Conservation (phyloP, 2,113 vertebrate species). For the Girardinichthys multiradiatus region DNA sequence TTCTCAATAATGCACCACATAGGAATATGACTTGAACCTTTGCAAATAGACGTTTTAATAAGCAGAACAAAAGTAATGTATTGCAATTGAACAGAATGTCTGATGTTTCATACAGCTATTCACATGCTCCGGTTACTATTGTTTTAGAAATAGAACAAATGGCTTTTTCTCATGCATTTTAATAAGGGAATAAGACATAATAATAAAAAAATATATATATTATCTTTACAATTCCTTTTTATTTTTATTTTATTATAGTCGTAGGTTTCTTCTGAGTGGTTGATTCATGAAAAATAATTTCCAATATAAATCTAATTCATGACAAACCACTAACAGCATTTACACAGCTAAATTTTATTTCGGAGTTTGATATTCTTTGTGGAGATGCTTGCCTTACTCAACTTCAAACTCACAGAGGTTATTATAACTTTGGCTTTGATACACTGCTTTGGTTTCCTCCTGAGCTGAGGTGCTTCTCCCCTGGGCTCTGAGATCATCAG, state of each 20-base stretch:
- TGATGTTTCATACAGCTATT: too few species aligned
- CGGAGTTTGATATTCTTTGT: background rate
- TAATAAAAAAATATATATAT: too few species aligned
- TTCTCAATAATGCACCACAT: background rate
- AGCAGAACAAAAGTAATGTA: background rate
- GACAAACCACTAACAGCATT: background rate
- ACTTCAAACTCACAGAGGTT: conserved; percentile 42
- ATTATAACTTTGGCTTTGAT: conserved; percentile 57
- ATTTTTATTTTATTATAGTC: too few species aligned
- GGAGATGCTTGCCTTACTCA: conserved; percentile 3
- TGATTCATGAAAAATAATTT: too few species aligned
- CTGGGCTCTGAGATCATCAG: conserved; percentile 29
- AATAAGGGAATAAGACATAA: too few species aligned
- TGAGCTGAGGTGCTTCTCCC: conserved; percentile 21
- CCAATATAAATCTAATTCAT: too few species aligned
- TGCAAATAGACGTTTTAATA: background rate
- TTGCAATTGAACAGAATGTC: too few species aligned
- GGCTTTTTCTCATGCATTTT: too few species aligned
- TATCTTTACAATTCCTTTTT: too few species aligned
- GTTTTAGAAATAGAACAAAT: too few species aligned
- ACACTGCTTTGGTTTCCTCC: conserved; percentile 30
- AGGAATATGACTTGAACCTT: background rate
- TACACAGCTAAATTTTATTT: conserved; percentile 1
- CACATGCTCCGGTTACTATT: too few species aligned
- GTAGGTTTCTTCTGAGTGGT: too few species aligned